Base-by-base conservation (phyloP, 2,888 invertebrate species). In the Coelopa pilipes region DNA sequence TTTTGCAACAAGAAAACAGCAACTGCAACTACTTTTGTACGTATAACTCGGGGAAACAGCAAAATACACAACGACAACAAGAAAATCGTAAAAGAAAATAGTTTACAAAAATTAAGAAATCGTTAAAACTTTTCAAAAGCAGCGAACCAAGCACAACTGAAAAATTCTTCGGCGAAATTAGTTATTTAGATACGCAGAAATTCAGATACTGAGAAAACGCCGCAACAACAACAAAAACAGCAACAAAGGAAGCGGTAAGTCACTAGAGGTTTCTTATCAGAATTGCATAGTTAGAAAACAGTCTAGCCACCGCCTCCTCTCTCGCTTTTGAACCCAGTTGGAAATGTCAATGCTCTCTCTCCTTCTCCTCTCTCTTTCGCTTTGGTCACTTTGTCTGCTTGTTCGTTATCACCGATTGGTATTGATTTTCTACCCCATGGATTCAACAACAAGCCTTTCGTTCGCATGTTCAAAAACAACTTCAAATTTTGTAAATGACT, bases 191-290 rank as follows among this genome's bases (percentile, higher is more conserved):
- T 34, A 34, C 34, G 34, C 34, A 34, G 34, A 34, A 47, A 34
- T 19, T 57, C 74, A 49, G 34, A 72, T 47, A 65, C 50, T 53
- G 17, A 70, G 34, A 74, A 78, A 66, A 76, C 75, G 74, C 75
- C 75, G 65, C 74, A 74, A 57, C 76, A 76, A 72, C 34, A 34
- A 34, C n/a, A 34, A 34, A 75, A 78, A 73, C 72, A 77, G 63
- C 21, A 72, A 80, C 78, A 79, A 79, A 79, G 82, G 80, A 76
- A 83, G 79, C 81, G 83, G 83, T 83, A 82, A 82, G 83, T 79
- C n/a, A 21, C 24, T 9, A 17, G 15, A 21, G 21, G 21, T 34
- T 15, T 69, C 57, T n/a, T 67, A 21, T 24, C 50, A 34, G 34
- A 34, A 13, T 67, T 49, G 17, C 3, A 47, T 34, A 4, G 34